Conservation (phyloP, 2,797 vertebrate species). For the Macropodus opercularis region DNA sequence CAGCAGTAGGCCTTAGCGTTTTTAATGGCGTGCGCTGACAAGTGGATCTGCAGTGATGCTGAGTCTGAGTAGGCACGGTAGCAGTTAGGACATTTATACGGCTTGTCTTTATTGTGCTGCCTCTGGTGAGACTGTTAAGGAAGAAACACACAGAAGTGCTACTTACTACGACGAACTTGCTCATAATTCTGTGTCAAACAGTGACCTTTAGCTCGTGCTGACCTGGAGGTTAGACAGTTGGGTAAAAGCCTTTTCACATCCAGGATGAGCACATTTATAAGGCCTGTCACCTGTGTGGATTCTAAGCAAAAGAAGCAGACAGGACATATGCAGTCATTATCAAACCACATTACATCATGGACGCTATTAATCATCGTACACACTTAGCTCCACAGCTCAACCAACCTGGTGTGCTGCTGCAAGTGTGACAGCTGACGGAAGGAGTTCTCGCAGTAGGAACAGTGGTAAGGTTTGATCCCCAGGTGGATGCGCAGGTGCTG, state of each 20-base stretch:
- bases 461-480: constrained; percentile 99
- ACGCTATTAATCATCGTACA: too few species aligned
- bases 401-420: constrained; percentile 98
- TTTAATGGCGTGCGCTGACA: constrained; percentile 97
- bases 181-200: not conserved
- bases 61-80: constrained; percentile 99
- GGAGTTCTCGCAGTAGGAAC: constrained; percentile 99
- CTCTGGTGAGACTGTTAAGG: constrained; percentile 94
- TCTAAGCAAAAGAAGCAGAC: constrained; percentile 74
- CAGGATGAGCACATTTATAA: constrained; percentile 97
- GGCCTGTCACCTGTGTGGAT: constrained; percentile 98
- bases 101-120: constrained; percentile 99
- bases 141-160: constrained; percentile 7
- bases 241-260: constrained; percentile 98
- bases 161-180: not conserved
- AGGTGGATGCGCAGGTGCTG: constrained; percentile 99
- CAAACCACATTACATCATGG: too few species aligned
- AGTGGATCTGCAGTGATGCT: constrained; percentile 97
- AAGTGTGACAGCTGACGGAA: constrained; percentile 99
- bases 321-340: too few species aligned
- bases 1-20: constrained; percentile 99
- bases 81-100: constrained; percentile 99
- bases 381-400: not conserved
- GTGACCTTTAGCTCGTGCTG: constrained; percentile 36
- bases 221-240: constrained; percentile 99